These are phyloP conservation scores for Pristionchus pacificus DNA, from an alignment of 1,140 invertebrate species.

Conservation along the genomic window DNA sequence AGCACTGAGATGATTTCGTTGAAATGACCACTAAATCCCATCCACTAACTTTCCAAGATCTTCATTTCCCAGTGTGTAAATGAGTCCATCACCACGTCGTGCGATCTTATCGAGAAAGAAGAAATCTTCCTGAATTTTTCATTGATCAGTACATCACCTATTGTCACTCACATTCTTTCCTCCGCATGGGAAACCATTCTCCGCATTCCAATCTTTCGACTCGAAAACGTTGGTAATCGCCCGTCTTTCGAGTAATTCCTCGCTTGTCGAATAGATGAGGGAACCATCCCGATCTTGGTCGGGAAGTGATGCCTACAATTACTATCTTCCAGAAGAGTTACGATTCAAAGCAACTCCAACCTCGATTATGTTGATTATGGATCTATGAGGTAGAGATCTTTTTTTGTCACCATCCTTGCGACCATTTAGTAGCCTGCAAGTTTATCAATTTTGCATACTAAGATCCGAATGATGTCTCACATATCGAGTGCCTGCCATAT, in stretches of 20 bases:
- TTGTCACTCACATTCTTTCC: not conserved
- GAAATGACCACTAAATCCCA: not conserved
- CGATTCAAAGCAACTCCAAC: constrained; percentile 13
- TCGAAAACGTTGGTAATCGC: constrained; percentile 5
- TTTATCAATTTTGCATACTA: no score
- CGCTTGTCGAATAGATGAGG: no score
- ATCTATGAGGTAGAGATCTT: constrained; percentile 9
- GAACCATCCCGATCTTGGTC: no score
- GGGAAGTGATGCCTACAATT: no score
- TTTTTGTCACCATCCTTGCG: no score
- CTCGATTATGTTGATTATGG: constrained; percentile 22
- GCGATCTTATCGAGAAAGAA: not conserved
- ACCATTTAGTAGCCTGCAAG: no score
- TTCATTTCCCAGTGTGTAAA: not conserved
- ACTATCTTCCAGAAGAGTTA: no score
- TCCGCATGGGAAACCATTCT: no score
- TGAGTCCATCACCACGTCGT: not conserved
- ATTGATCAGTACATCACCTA: not conserved
- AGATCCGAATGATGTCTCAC: no score
- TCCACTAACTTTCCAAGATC: not conserved
- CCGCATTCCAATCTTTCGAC: constrained; percentile 4
- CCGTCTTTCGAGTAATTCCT: constrained; percentile 16
- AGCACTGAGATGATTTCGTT: not conserved
- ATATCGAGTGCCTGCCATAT: no score
- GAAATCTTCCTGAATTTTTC: not conserved